Conservation (phyloP, 1,140 invertebrate genomes). For the Venturia canescens region DNA sequence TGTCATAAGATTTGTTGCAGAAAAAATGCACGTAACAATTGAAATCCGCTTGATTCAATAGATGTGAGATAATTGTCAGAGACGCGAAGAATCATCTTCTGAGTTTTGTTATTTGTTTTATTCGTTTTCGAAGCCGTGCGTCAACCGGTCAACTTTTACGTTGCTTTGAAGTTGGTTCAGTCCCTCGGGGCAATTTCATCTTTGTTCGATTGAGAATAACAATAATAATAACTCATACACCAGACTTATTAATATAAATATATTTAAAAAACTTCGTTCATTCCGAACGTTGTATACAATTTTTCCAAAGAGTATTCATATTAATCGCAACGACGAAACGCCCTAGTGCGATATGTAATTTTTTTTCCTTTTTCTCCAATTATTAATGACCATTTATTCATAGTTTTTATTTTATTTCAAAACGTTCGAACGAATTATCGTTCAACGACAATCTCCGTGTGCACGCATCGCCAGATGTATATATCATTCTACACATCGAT, state of each 20-base stretch:
- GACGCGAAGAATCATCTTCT: not conserved
- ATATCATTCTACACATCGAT: too few species aligned
- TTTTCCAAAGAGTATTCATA: constrained; percentile 17
- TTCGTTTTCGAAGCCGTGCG: not conserved
- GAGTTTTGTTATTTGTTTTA: too few species aligned
- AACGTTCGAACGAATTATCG: not conserved
- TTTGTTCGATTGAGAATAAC: not conserved
- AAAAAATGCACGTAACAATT: not conserved
- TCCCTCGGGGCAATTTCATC: not conserved
- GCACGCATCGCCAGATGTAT: too few species aligned
- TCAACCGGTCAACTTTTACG: not conserved
- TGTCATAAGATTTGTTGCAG: not conserved
- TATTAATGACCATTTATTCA: not conserved
- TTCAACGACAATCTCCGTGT: not conserved
- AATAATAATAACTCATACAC: not conserved
- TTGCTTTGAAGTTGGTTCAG: not conserved
- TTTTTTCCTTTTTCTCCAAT: not conserved
- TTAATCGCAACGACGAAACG: not conserved
- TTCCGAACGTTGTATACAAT: constrained; percentile 10
- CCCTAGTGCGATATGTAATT: not conserved
- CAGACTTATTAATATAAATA: too few species aligned
- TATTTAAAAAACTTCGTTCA: not conserved
- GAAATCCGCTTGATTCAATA: not conserved
- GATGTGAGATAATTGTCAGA: not conserved
- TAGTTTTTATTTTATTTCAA: not conserved